Evolutionary conservation across 2,797 vertebrate species (phyloP).

Genomic region (Bradypus variegatus): DNA sequence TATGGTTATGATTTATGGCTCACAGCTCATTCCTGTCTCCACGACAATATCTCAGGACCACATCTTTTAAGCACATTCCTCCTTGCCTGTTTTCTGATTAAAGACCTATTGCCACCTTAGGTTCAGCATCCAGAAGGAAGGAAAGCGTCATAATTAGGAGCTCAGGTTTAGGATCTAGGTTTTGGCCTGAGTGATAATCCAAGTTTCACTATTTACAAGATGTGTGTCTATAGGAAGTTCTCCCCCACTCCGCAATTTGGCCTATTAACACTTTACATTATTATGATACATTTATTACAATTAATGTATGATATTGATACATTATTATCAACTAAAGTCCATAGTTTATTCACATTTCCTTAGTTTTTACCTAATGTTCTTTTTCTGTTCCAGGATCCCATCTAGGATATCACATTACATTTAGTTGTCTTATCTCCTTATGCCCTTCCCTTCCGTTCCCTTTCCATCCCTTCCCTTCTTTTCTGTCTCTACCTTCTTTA

Average conservation of each 20-base stretch:
- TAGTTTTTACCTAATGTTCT: too few species aligned
- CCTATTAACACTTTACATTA: background rate
- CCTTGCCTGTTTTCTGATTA: background rate
- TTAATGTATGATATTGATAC: too few species aligned
- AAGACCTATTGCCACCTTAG: background rate
- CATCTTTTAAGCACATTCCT: background rate
- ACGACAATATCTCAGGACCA: background rate
- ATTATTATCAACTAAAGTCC: too few species aligned
- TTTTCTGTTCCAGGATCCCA: too few species aligned
- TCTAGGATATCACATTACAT: too few species aligned
- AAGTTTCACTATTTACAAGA: background rate
- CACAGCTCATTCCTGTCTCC: fast-evolving
- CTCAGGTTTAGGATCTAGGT: background rate
- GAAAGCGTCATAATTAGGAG: background rate
- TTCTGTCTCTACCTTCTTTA: too few species aligned
- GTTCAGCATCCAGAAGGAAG: background rate
- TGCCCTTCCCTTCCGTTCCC: too few species aligned
- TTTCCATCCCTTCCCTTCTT: too few species aligned
- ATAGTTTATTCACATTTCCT: too few species aligned
- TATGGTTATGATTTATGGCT: background rate
- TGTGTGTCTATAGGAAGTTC: background rate
- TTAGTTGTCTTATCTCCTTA: too few species aligned
- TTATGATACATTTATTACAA: too few species aligned
- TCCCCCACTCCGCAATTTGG: background rate
- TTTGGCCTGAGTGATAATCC: background rate